A percentile compares a stretch with the other conserved stretches of the same genome.
Evolutionary conservation across 2,113 vertebrate genomes (phyloP).

Genomic region (Myiozetetes cayanensis): DNA sequence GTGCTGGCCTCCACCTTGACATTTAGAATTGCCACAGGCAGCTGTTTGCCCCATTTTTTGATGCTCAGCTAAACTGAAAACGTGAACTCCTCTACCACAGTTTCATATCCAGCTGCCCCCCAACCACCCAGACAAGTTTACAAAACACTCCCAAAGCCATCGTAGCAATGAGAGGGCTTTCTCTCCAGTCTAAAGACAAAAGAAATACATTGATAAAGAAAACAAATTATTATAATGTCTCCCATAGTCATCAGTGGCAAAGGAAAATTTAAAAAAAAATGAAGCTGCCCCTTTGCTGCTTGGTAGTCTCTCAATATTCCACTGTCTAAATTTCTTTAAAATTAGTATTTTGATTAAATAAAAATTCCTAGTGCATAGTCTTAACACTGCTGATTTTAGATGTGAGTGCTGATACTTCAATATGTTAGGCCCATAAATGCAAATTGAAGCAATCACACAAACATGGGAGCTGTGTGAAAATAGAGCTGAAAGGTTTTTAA

Average conservation of each 20-base stretch:
- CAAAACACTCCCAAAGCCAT: neutral
- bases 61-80: neutral
- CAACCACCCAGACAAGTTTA: neutral
- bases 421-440: constrained; percentile 39
- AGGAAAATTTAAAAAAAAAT: neutral
- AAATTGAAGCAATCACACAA: constrained; percentile 61
- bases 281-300: neutral
- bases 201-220: neutral
- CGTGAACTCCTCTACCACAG: neutral
- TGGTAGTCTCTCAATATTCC: neutral
- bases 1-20: neutral
- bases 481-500: constrained; percentile 37
- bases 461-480: constrained; percentile 11
- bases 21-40: neutral
- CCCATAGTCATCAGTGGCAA: neutral
- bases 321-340: neutral
- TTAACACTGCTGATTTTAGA: constrained; percentile 3
- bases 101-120: neutral
- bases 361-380: constrained; percentile 32
- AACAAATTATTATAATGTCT: neutral
- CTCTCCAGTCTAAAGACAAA: neutral
- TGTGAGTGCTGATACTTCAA: constrained; percentile 3
- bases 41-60: neutral
- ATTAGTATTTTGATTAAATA: constrained; percentile 57
- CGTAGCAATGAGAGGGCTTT: neutral